A percentile compares a stretch with the other conserved stretches of the same genome.
Conservation (phyloP, 2,888 invertebrate genomes). For the Phytoseiulus persimilis region DNA sequence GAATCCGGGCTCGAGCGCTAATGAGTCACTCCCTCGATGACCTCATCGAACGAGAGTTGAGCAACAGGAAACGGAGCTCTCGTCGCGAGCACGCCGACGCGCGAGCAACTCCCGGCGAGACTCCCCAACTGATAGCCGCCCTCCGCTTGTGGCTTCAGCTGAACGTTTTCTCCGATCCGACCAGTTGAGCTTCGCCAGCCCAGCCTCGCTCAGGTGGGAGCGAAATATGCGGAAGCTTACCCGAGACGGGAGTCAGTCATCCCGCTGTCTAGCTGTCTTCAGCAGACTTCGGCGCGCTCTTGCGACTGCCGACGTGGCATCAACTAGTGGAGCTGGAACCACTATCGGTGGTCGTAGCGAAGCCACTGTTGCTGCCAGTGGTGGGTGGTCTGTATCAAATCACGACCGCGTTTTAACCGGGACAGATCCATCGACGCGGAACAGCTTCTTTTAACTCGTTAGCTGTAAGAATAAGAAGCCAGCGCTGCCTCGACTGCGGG, state of each 20-base stretch:
- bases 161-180: too few relatives aligned
- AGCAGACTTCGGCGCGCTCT: not conserved
- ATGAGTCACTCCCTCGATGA: not conserved
- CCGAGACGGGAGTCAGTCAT: not conserved
- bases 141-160: too few relatives aligned
- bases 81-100: too few relatives aligned
- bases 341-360: not conserved
- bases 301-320: not conserved
- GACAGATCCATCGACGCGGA: not conserved
- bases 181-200: too few relatives aligned
- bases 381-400: slow-evolving; percentile 5
- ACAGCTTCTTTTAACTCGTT: not conserved
- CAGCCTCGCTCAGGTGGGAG: not conserved
- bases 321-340: not conserved
- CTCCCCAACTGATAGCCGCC: too few relatives aligned
- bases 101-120: too few relatives aligned
- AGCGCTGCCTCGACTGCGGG: not conserved
- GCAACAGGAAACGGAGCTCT: not conserved
- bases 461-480: not conserved
- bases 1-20: not conserved
- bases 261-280: not conserved
- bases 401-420: not conserved
- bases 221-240: not conserved
- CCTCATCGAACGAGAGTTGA: not conserved
- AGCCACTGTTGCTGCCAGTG: not conserved